These are phyloP conservation scores for Falcaria lacertinaria DNA, from an alignment of 2,888 invertebrate genomes.

Conservation along the genomic window DNA sequence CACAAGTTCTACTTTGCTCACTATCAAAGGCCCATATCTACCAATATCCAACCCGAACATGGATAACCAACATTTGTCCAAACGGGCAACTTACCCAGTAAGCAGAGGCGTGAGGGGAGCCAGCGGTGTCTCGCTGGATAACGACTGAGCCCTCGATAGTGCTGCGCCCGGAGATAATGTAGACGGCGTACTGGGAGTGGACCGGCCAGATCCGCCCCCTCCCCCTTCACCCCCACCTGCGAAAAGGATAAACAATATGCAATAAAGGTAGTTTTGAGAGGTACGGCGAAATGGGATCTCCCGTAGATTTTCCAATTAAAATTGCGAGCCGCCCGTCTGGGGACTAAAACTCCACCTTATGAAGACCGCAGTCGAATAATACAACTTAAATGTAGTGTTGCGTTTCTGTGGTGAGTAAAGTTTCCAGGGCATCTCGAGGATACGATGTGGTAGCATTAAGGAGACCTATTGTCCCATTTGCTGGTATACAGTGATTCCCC, in stretches of 20 bases:
- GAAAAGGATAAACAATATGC: background rate
- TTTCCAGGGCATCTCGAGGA: too few relatives aligned
- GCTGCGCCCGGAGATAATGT: slow-evolving; percentile 80
- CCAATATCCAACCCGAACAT: background rate
- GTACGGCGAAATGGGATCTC: too few relatives aligned
- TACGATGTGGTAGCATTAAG: too few relatives aligned
- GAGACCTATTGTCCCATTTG: too few relatives aligned
- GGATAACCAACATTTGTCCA: background rate
- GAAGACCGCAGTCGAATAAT: too few relatives aligned
- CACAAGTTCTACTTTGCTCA: background rate
- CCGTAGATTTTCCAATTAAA: too few relatives aligned
- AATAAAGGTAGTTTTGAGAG: too few relatives aligned
- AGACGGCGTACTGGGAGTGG: slow-evolving; percentile 79
- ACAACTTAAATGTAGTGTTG: too few relatives aligned
- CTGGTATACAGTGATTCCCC: too few relatives aligned
- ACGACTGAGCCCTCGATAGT: slow-evolving; percentile 64
- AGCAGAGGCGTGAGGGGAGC: slow-evolving; percentile 65
- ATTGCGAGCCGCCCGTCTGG: too few relatives aligned
- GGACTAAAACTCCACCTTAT: too few relatives aligned
- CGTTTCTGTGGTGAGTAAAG: too few relatives aligned
- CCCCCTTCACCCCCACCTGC: slow-evolving; percentile 61
- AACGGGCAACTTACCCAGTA: slow-evolving; percentile 53
- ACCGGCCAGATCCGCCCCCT: slow-evolving; percentile 65
- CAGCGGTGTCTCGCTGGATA: slow-evolving; percentile 72
- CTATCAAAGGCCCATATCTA: background rate